These are phyloP conservation scores for Amblyornis subalaris DNA, from an alignment of 2,113 vertebrate genomes.

Conservation along the genomic window DNA sequence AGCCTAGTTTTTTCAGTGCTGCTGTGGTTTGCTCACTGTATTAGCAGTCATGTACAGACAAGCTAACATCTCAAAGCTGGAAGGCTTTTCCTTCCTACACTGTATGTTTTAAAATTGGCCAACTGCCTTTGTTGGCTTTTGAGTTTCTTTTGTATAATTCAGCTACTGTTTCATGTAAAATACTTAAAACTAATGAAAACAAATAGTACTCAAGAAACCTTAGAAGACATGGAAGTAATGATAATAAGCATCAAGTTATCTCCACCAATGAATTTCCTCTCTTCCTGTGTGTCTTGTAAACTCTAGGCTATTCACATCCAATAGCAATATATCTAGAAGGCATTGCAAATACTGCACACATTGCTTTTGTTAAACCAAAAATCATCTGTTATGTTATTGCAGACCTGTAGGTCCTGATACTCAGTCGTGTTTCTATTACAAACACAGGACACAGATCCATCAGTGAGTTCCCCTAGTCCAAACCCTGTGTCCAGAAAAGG, in stretches of 20 bases:
- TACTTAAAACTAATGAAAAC: neutral
- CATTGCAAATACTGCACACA: neutral
- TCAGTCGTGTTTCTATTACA: neutral
- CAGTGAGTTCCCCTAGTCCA: neutral
- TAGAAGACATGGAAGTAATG: neutral
- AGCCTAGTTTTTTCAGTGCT: neutral
- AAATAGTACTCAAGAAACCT: neutral
- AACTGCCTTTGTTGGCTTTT: neutral
- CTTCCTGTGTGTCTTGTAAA: neutral
- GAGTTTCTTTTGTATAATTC: neutral
- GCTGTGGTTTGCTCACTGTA: neutral
- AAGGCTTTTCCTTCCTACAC: neutral
- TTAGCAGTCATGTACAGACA: neutral
- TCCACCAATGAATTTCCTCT: neutral
- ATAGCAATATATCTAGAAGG: neutral
- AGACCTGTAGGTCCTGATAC: neutral
- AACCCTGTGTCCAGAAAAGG: neutral
- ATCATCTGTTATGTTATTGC: fast-evolving
- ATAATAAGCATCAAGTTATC: neutral
- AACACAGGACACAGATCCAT: neutral
- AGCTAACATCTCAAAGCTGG: neutral
- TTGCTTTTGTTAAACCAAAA: neutral
- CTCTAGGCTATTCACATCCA: neutral
- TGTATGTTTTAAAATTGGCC: neutral
- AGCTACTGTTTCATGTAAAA: neutral